phyloP scores from a whole-genome alignment of 1,140 invertebrate genomes.

The Mamestra configurata region DNA sequence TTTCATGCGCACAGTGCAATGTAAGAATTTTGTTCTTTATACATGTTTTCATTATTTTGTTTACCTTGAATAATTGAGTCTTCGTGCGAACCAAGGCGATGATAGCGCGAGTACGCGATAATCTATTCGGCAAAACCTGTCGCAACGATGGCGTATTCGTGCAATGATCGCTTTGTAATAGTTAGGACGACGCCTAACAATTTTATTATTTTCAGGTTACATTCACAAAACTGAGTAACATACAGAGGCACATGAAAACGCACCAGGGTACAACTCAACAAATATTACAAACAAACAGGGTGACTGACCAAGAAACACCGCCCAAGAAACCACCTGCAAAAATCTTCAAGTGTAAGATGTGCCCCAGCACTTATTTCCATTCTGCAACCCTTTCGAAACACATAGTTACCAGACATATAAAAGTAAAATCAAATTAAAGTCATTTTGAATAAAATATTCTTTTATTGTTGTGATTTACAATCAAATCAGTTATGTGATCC shows the following conservation, averaged over 20 bases:
- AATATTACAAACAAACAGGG: constrained; percentile 16
- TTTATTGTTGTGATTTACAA: neutral
- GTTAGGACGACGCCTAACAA: too few relatives aligned
- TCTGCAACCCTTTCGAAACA: constrained; percentile 73
- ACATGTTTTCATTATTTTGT: neutral
- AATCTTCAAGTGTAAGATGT: constrained; percentile 76
- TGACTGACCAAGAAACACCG: constrained; percentile 33
- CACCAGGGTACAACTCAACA: constrained; percentile 52
- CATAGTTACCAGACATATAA: constrained; percentile 74
- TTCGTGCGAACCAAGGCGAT: too few relatives aligned
- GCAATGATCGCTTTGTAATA: too few relatives aligned
- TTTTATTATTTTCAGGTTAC: constrained; percentile 56
- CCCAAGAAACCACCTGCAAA: constrained; percentile 38
- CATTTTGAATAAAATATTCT: neutral
- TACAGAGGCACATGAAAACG: constrained; percentile 72
- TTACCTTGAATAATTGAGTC: too few relatives aligned
- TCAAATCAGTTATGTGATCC: neutral
- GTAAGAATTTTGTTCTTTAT: constrained; percentile 60
- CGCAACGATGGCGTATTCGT: too few relatives aligned
- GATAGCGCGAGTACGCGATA: too few relatives aligned
- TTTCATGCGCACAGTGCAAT: constrained; percentile 72
- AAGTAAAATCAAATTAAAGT: constrained; percentile 58
- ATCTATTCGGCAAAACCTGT: too few relatives aligned
- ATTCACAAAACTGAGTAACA: constrained; percentile 67
- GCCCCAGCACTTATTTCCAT: constrained; percentile 68